Evolutionary conservation across 2,113 vertebrate species (phyloP), one percentile per base, ranked within the genome.

Genomic region (Spea bombifrons): DNA sequence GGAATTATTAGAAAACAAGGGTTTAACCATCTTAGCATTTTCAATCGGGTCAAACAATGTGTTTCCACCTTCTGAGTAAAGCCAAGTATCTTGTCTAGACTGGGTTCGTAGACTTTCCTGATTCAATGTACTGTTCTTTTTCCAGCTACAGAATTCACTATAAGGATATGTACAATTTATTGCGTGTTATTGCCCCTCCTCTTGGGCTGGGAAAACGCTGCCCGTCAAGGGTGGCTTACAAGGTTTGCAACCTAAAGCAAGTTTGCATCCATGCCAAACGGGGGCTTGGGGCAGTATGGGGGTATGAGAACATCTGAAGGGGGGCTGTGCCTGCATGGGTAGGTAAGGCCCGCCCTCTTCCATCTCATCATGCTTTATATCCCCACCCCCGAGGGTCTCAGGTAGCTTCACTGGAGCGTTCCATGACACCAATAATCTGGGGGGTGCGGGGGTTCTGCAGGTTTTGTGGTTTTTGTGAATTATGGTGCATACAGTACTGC

Each of bases 161-260:
- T 95, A 96, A 96, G 95, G 95, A 96, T 92, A 94, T 97, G 95
- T 96, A 97, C 96, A 95, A 94, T 95, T 95, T 97, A 94, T 96
- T 97, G 89, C 93, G 93, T 85, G 88, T 96, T 90, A 95, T 97
- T 94, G 95, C 94, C 85, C 97, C 96, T 88, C 96, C 96, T 81
- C 92, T 96, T 92, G 96, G 96, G 94, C 94, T 97, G 95, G 97
- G 96, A 85, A 97, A 94, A 94, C 96, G 94, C 92, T 97, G 96
- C 92, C 97, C 95, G 92, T 94, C 94, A 93, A 95, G 95, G 94
- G 94, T 98, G 94, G 96, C 96, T 87, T 96, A 94, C 94, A 97
- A 98, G 97, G 96, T 97, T 96, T 95, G 96, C 91, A 93, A 91
- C 88, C 88, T 87, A 91, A 88, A 88, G 91, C 92, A 92, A 91